Base-by-base conservation (phyloP, 92 coral and sea anemone genomes). In the Phenganax marumi region DNA sequence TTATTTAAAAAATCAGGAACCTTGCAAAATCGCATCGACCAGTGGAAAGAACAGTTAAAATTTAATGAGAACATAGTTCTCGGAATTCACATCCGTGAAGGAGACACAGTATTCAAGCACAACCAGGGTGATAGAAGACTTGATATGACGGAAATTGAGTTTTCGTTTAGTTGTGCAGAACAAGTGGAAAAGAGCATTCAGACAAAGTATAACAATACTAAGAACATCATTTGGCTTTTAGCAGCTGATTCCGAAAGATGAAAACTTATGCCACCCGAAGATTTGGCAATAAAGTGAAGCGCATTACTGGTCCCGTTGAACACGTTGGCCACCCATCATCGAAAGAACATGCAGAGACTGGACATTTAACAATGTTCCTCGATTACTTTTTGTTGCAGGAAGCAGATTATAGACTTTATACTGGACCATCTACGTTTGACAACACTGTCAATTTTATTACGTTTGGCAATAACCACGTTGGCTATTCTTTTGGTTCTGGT, bases 101-200 rank as follows among this genome's bases (percentile, higher is more conserved):
- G n/a, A n/a, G n/a, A n/a, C n/a, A n/a, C n/a, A n/a, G n/a, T n/a
- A n/a, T n/a, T n/a, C n/a, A n/a, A 9, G 80, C 91, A 58, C 97
- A 93, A 93, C 76, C 84, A 80, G 17, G 65, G 92, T 1, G 70
- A 85, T 4, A 66, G 53, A n/a, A 87, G 90, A 51, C 56, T 84
- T 61, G 74, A 73, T 17, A 87, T 85, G 48, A 47, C 72, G 13
- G 85, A 89, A 12, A 79, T 89, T 23, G 53, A 80, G 11, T 63
- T 57, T 24, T 82, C 86, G 80, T 91, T 93, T 52, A 80, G 80
- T 9, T 93, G 97, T 78, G 97, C 97, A 23, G 77, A 19, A 0
- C 79, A 90, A 75, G 84, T 91, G 8, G 93, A 93, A 51, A 82
- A 84, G 50, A 51, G 81, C 16, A 26, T 90, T 24, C 56, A 50